phyloP scores from a whole-genome alignment of 2,888 invertebrate genomes.

The Alcis repandata region DNA sequence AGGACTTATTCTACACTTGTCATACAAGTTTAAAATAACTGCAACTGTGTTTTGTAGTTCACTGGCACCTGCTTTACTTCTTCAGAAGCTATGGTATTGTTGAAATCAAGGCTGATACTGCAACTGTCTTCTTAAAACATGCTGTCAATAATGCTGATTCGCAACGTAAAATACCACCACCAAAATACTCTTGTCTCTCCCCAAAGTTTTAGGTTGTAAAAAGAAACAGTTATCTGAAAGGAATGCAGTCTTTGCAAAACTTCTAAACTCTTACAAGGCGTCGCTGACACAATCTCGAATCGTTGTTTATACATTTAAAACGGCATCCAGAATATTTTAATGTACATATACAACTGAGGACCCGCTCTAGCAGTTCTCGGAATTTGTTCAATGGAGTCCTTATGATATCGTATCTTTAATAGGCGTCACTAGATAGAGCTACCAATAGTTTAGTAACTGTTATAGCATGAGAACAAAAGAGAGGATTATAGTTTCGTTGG shows the following conservation, averaged over 20 bases:
- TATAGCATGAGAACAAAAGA: conserved; percentile 4
- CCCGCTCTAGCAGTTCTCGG: conserved; percentile 5
- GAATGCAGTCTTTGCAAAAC: neutral
- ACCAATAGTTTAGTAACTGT: neutral
- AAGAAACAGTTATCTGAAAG: neutral
- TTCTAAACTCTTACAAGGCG: neutral
- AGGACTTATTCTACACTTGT: too few species aligned
- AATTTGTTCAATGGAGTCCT: conserved; percentile 1
- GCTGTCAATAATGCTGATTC: too few species aligned
- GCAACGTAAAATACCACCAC: too few species aligned
- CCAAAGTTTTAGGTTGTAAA: too few species aligned
- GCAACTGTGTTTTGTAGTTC: too few species aligned
- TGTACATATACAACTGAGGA: neutral
- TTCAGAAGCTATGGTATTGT: too few species aligned
- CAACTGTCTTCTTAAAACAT: too few species aligned
- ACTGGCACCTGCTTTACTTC: too few species aligned
- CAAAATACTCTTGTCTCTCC: too few species aligned
- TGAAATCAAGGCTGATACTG: too few species aligned
- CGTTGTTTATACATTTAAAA: neutral
- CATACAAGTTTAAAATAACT: too few species aligned
- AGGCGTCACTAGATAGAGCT: conserved; percentile 1
- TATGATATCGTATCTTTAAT: neutral
- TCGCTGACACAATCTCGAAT: neutral
- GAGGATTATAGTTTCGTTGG: neutral
- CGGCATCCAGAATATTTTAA: neutral